Percentiles rank a stretch among this genome's conserved stretches.
These are phyloP conservation scores for Campylomormyrus numenius DNA, from an alignment of 2,113 vertebrate species.

Conservation along the genomic window DNA sequence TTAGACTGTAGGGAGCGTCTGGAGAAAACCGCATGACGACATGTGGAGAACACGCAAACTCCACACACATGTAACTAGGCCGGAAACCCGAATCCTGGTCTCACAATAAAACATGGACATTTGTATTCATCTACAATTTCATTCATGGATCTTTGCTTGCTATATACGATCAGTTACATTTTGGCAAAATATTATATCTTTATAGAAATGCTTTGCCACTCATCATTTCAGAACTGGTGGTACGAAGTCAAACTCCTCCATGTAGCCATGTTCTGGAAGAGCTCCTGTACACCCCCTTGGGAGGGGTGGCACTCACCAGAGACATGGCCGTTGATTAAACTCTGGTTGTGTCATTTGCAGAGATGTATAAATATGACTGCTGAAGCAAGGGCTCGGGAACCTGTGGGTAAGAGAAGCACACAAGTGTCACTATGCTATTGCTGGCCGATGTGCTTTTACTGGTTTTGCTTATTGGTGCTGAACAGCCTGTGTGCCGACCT, in stretches of 20 bases:
- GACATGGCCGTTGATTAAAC: not conserved
- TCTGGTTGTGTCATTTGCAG: not conserved
- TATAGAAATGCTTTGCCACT: not conserved
- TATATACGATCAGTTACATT: not conserved
- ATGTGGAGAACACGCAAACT: not conserved
- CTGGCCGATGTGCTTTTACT: conserved; percentile 41
- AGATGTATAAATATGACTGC: conserved; percentile 35
- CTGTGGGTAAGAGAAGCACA: not conserved
- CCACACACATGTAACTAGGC: not conserved
- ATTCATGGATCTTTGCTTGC: not conserved
- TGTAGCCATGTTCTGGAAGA: not conserved
- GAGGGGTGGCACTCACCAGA: not conserved
- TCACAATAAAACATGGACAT: not conserved
- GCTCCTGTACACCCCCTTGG: not conserved
- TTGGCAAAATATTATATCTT: not conserved
- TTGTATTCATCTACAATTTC: not conserved
- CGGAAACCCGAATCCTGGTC: not conserved
- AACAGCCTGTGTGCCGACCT: conserved; percentile 43
- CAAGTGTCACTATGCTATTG: conserved; percentile 43
- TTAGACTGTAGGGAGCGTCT: not conserved
- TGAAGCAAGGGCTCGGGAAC: not conserved
- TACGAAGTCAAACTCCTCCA: not conserved
- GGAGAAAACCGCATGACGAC: not conserved
- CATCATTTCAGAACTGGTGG: not conserved
- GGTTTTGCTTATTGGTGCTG: conserved; percentile 39